A percentile compares a stretch with the other conserved stretches of the same genome.
Conservation (phyloP, 1,140 invertebrate genomes). For the Sycophila sp. region DNA sequence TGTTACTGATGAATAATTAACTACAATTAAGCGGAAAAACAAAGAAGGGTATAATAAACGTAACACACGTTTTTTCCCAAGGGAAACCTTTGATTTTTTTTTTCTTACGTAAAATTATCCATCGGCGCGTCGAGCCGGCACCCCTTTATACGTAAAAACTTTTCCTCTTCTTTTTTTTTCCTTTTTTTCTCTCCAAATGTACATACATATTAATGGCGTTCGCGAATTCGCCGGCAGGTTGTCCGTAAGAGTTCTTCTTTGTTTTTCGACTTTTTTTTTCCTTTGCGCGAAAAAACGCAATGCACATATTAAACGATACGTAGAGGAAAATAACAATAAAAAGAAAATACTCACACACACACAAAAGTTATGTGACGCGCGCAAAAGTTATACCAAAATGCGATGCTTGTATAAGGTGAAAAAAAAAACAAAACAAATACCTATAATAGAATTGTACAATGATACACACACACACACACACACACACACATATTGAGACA, state of each 20-base stretch:
- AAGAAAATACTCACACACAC: neutral
- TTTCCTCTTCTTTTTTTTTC: neutral
- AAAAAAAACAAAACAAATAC: neutral
- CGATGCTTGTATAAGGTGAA: too few relatives aligned
- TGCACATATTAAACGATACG: neutral
- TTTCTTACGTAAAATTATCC: neutral
- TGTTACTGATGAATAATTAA: neutral
- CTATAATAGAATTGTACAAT: too few relatives aligned
- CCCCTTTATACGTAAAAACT: too few relatives aligned
- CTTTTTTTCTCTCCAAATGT: too few relatives aligned
- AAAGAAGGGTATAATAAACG: too few relatives aligned
- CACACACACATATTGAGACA: neutral
- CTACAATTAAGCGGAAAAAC: too few relatives aligned
- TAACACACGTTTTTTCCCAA: too few relatives aligned
- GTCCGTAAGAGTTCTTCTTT: too few relatives aligned
- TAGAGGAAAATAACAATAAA: neutral
- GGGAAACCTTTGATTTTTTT: constrained; percentile 12
- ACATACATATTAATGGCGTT: too few relatives aligned
- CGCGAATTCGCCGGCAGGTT: too few relatives aligned
- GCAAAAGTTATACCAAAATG: neutral
- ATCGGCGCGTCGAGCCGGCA: neutral
- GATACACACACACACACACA: neutral
- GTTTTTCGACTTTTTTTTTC: neutral
- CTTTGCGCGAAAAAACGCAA: neutral
- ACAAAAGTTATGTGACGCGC: neutral